Base-by-base conservation (phyloP, 2,888 invertebrate genomes). In the Stenichneumon culpator region DNA sequence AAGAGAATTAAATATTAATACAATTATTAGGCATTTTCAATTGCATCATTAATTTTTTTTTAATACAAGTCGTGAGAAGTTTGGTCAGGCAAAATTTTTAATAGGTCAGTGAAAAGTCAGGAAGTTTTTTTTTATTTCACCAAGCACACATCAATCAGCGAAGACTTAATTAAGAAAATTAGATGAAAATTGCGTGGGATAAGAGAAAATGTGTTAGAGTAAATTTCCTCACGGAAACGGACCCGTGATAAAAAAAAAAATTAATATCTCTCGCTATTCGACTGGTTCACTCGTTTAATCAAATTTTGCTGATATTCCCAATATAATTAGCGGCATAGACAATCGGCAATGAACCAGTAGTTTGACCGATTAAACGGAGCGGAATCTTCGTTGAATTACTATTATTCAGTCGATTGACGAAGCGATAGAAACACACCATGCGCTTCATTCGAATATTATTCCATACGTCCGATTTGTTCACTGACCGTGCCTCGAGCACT, bases 401-500 rank as follows among this genome's bases (percentile, higher is more conserved):
- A 16, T 16, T 47, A 5, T 47, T 47, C 44, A 47, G 44, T 47
- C 44, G 16, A 16, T 47, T 47, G 44, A 47, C 44, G 16, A 47
- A 47, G 14, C 44, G 44, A 47, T 47, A 47, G 54, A 57, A 25
- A 22, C 57, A 9, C 25, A 25, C 25, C 25, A 57, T 47, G 44
- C 44, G 44, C 25, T 25, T 11, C 57, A 14, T 57, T 25, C 11
- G 57, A 57, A 57, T 57, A 25, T 57, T 57, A 25, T 57, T 22
- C 57, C 44, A 47, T 22, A 19, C 22, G 54, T 54, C 54, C 36
- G 72, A 72, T 36, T 39, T 25, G 54, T 32, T 57, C 5, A 72
- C 54, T 39, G 72, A 72, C 54, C 54, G 6, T 22, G 44, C 67
- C 16, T 36, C 73, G n/a, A 73, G 19, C 44, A 39, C 39, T 73